A percentile compares a stretch with the other conserved stretches of the same genome.
Evolutionary conservation across 2,113 vertebrate genomes (phyloP).

Genomic region (Nibea albiflora): DNA sequence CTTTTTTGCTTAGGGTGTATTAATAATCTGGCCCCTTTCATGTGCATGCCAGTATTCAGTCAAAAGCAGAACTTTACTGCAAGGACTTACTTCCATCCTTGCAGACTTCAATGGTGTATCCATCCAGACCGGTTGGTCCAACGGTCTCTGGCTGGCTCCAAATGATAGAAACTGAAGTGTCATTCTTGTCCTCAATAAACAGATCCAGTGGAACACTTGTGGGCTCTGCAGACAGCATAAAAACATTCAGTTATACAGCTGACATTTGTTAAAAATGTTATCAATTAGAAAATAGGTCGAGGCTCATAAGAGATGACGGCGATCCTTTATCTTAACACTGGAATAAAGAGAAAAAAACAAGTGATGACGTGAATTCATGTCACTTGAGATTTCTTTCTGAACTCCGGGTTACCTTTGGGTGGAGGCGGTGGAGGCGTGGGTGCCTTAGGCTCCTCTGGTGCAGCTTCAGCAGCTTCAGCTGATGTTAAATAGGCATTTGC

Average conservation of each 20-base stretch:
- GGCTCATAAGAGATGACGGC: not conserved
- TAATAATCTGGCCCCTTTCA: conserved; percentile 43
- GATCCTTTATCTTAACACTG: not conserved
- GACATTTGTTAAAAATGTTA: no score
- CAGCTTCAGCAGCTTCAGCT: conserved; percentile 79
- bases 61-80: not conserved
- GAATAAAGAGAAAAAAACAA: not conserved
- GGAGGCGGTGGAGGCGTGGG: conserved; percentile 81
- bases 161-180: conserved; percentile 87
- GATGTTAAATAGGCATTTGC: conserved; percentile 68
- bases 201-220: conserved; percentile 88
- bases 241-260: not conserved
- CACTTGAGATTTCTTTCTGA: not conserved
- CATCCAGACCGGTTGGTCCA: conserved; percentile 86
- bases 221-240: conserved; percentile 79
- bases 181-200: conserved; percentile 89
- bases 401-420: conserved; percentile 76
- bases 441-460: conserved; percentile 80
- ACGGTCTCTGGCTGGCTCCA: conserved; percentile 91
- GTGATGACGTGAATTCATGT: not conserved
- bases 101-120: conserved; percentile 90
- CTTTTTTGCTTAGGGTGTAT: conserved; percentile 36
- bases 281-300: not conserved
- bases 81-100: conserved; percentile 91
- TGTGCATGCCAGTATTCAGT: not conserved